A percentile compares a stretch with the other conserved stretches of the same genome.
Conservation (phyloP, 2,797 vertebrate genomes). For the Pseudochirops cupreus region DNA sequence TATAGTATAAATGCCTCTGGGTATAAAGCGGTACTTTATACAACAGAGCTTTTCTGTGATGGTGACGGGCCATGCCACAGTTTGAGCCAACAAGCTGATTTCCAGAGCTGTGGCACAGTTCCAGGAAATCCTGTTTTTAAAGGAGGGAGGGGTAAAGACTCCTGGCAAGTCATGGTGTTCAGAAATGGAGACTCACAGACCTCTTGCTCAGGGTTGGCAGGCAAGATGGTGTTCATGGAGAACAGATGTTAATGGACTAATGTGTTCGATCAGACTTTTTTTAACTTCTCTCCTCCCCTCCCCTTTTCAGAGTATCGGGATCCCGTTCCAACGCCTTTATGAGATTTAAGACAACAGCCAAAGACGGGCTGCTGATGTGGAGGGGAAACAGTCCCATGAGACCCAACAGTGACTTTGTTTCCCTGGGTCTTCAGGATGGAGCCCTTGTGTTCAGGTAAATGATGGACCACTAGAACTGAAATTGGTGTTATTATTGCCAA, state of each 20-base stretch:
- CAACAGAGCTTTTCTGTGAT: rapidly evolving
- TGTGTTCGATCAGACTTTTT: background rate
- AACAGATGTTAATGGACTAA: background rate
- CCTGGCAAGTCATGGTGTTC: background rate
- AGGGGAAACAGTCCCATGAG: constrained; percentile 94
- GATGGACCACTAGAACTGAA: background rate
- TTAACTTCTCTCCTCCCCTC: background rate
- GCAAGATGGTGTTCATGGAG: background rate
- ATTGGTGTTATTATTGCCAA: background rate
- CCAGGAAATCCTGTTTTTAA: background rate
- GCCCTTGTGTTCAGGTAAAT: constrained; percentile 93
- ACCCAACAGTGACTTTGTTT: constrained; percentile 95
- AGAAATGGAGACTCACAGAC: background rate
- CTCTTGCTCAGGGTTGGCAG: background rate
- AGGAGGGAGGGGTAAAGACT: background rate
- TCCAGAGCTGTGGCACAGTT: background rate
- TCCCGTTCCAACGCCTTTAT: constrained; percentile 94
- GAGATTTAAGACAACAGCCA: constrained; percentile 95
- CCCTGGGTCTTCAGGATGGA: constrained; percentile 94
- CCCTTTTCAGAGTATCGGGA: constrained; percentile 90
- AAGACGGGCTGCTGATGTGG: constrained; percentile 95
- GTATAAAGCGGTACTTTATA: background rate
- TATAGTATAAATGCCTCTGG: background rate
- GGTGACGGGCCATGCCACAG: background rate
- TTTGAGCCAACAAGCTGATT: background rate